These are phyloP conservation scores for Brachylomia viminalis DNA, from an alignment of 2,888 invertebrate species.

Conservation along the genomic window DNA sequence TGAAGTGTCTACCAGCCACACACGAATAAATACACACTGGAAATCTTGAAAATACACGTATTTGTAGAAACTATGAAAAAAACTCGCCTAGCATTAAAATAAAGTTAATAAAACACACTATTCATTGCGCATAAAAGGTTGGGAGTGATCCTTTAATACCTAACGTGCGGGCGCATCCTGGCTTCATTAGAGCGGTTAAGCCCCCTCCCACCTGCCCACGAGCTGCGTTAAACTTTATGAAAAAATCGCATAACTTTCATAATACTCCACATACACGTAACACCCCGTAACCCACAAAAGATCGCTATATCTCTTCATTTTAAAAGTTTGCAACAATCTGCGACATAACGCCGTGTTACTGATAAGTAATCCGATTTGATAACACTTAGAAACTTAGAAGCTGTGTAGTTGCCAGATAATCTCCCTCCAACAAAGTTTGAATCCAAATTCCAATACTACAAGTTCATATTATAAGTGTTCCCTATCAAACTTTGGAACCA, in stretches of 20 bases:
- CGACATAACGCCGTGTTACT: constrained; percentile 28
- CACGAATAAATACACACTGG: constrained; percentile 34
- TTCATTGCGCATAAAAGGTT: constrained; percentile 75
- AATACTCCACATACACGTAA: constrained; percentile 38
- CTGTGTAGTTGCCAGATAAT: constrained; percentile 51
- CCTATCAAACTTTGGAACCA: constrained; percentile 49
- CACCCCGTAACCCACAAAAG: constrained; percentile 15
- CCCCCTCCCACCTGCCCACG: constrained; percentile 68
- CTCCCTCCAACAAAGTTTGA: constrained; percentile 35
- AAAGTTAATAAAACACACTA: constrained; percentile 79
- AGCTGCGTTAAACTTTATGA: constrained; percentile 70
- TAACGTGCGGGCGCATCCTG: constrained; percentile 79
- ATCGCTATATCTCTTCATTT: constrained; percentile 38
- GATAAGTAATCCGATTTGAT: constrained; percentile 57
- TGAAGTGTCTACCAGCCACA: constrained; percentile 17
- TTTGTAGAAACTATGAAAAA: constrained; percentile 56
- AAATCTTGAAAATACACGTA: constrained; percentile 38
- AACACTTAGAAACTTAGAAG: constrained; percentile 53
- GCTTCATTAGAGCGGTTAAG: constrained; percentile 78
- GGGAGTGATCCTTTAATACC: constrained; percentile 81
- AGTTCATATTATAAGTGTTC: constrained; percentile 44
- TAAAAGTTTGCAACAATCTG: constrained; percentile 30
- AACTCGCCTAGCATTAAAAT: constrained; percentile 72
- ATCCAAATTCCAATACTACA: constrained; percentile 43
- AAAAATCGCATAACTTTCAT: constrained; percentile 69